Conservation (phyloP, 2,113 vertebrate species). For the Serinus canaria region DNA sequence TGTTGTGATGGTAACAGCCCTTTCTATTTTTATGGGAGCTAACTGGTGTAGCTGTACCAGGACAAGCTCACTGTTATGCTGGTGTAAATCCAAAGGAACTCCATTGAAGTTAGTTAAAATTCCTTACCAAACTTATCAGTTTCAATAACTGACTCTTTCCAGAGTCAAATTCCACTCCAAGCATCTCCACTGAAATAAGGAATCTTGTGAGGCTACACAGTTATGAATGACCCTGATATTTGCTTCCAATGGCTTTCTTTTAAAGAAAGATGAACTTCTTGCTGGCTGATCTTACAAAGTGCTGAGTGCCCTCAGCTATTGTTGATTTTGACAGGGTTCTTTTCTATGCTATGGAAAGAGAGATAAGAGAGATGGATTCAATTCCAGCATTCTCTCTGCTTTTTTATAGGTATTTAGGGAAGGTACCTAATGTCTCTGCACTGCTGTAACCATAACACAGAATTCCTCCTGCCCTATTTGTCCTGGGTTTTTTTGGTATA, state of each 20-base stretch:
- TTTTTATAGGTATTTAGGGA: background rate
- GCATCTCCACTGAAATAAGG: background rate
- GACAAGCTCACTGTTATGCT: background rate
- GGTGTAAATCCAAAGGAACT: slow-evolving; percentile 21
- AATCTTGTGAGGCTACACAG: background rate
- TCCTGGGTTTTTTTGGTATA: background rate
- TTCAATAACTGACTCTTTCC: background rate
- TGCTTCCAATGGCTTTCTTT: slow-evolving; percentile 8
- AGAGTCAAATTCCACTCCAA: background rate
- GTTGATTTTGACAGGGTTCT: background rate
- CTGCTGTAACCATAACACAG: background rate
- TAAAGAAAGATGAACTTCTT: background rate
- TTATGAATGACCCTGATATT: background rate
- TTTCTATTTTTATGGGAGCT: slow-evolving; percentile 48
- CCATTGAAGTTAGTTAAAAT: slow-evolving; percentile 14
- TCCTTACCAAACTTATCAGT: background rate
- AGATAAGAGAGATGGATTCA: background rate
- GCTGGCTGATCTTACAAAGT: background rate
- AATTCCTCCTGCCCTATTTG: background rate
- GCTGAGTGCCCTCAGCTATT: background rate
- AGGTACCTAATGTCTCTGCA: background rate
- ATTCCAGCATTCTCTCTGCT: background rate
- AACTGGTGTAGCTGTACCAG: background rate
- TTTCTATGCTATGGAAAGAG: background rate
- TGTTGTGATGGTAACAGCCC: slow-evolving; percentile 42